Conservation (phyloP, 2,113 vertebrate species). For the Pongo pygmaeus region DNA sequence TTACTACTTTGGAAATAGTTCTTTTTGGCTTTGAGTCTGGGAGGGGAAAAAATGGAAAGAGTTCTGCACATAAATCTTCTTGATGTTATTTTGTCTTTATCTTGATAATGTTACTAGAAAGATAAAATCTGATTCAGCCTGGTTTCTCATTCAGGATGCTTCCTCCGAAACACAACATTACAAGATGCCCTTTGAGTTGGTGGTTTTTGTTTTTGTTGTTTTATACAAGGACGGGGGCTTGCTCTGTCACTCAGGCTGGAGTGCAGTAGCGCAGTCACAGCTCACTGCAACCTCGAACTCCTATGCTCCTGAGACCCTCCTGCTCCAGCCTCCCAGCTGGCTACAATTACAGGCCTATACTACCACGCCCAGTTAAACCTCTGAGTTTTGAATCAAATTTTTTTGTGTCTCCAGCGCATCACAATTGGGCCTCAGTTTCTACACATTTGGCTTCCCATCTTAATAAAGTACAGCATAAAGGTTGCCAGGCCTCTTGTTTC, state of each 20-base stretch:
- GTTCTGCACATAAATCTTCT: background rate
- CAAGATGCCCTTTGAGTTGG: background rate
- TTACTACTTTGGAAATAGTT: conserved; percentile 30
- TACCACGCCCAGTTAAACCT: background rate
- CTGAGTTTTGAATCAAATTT: background rate
- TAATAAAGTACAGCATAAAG: too few species aligned
- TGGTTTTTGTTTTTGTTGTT: background rate
- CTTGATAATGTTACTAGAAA: background rate
- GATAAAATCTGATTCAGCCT: background rate
- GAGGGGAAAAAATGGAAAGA: background rate
- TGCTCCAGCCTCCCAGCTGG: background rate
- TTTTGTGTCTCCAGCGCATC: background rate
- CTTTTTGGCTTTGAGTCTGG: background rate
- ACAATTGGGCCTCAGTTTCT: background rate
- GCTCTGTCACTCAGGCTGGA: background rate
- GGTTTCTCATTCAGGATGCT: background rate
- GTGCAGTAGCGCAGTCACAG: background rate
- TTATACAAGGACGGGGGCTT: background rate
- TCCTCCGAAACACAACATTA: background rate
- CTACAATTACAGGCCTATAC: background rate
- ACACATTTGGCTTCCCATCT: background rate
- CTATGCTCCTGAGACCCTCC: background rate
- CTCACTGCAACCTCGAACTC: background rate
- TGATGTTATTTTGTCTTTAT: background rate
- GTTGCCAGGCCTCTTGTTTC: background rate